These are phyloP conservation scores for Dreissena polymorpha DNA, from an alignment of 1,140 invertebrate species.

Conservation along the genomic window DNA sequence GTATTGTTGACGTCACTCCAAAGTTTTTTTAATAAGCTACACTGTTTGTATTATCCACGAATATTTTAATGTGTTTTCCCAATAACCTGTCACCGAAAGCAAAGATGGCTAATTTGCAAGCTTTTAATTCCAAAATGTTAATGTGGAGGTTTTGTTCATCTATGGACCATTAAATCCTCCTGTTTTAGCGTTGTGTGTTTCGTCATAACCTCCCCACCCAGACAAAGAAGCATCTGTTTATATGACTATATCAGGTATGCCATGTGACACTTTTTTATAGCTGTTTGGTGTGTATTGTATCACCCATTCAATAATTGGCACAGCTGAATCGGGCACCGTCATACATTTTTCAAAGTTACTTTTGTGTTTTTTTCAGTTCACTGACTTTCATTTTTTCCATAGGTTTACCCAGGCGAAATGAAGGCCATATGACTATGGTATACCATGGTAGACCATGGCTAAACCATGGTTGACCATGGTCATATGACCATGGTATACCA, in stretches of 20 bases:
- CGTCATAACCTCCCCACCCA: not conserved
- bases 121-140: slow-evolving; percentile 45
- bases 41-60: not conserved
- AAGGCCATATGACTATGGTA: too few species aligned
- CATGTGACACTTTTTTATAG: not conserved
- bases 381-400: slow-evolving; percentile 5
- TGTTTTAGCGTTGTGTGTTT: slow-evolving; percentile 10
- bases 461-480: too few species aligned
- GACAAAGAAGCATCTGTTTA: too few species aligned
- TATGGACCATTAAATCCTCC: slow-evolving; percentile 35
- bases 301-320: slow-evolving; percentile 8
- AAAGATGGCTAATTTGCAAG: slow-evolving; percentile 23
- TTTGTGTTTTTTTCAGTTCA: not conserved
- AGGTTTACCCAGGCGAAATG: not conserved
- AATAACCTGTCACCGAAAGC: not conserved
- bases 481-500: too few species aligned
- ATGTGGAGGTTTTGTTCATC: slow-evolving; percentile 45
- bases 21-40: slow-evolving; percentile 9
- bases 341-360: slow-evolving; percentile 4
- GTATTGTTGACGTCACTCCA: not conserved
- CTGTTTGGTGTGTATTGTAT: not conserved
- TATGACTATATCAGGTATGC: not conserved
- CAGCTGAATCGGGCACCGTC: not conserved
- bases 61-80: not conserved
- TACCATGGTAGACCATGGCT: too few species aligned